Evolutionary conservation across 2,888 invertebrate species (phyloP), one percentile per base, ranked within the genome.

Genomic region (Eupelmus urozonus): DNA sequence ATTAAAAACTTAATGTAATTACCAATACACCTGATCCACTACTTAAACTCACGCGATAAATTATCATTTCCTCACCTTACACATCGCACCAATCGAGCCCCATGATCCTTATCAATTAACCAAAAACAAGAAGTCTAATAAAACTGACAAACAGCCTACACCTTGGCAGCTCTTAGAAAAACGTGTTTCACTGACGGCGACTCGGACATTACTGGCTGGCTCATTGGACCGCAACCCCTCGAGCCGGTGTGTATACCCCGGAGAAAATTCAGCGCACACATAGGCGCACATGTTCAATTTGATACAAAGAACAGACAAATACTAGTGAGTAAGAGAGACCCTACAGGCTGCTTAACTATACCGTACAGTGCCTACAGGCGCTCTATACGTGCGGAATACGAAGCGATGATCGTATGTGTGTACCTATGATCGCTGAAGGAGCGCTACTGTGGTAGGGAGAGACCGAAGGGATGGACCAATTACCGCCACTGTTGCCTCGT

Each of bases 171-270:
- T 18, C 0, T 18, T 59, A 62, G 3, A 69, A 78, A 74, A 71
- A 66, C 59, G 76, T 78, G 75, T 72, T 72, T 55, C 78, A 18
- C 9, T 71, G 42, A 0, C 69, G 75, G 42, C 60, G 59, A 75
- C 75, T 78, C 72, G 78, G 78, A 80, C 80, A 75, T 78, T 53
- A 80, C 80, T 80, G 80, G 23, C 55, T 23, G 20, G 66, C 40
- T 60, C 49, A 73, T 76, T 74, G 79, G 69, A 73, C 72, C 79
- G 42, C 76, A 67, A 76, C 76, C 79, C 79, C 75, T 78, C 78
- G 59, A 23, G 40, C 55, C 63, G 55, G 9, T 5, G 34, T 3
- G 34, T 45, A 45, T 13, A 16, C 13, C 25, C 23, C 13, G 45
- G 3, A 45, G 73, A 77, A 76, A 80, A 77, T 71, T 77, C 66